phyloP scores from a whole-genome alignment of 2,797 vertebrate genomes.

The Borostomias antarcticus region DNA sequence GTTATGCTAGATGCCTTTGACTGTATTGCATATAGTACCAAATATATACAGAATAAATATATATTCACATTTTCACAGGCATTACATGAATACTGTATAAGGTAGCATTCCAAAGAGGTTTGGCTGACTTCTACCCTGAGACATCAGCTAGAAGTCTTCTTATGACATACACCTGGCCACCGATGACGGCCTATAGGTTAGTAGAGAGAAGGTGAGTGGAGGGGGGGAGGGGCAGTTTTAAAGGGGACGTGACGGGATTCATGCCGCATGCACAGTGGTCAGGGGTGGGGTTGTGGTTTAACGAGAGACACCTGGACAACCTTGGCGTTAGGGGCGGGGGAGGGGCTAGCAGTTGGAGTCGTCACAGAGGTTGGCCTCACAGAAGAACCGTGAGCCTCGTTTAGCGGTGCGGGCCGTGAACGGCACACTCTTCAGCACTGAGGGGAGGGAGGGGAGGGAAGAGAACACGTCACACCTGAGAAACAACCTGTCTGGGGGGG shows the following conservation, averaged over 20 bases:
- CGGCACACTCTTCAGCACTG: slow-evolving; percentile 98
- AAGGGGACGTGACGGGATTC: slow-evolving; percentile 48
- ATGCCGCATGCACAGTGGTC: slow-evolving; percentile 75
- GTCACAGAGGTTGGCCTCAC: slow-evolving; percentile 94
- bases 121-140: slow-evolving; percentile 64
- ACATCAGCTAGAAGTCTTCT: slow-evolving; percentile 52
- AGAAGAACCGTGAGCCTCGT: slow-evolving; percentile 98
- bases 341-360: slow-evolving; percentile 95
- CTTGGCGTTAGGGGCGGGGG: slow-evolving; percentile 73
- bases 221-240: slow-evolving; percentile 11
- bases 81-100: slow-evolving; percentile 18
- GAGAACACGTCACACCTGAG: slow-evolving; percentile 68
- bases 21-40: not conserved
- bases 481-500: slow-evolving; percentile 33
- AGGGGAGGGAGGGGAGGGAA: slow-evolving; percentile 59
- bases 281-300: slow-evolving; percentile 48
- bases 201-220: slow-evolving; percentile 50
- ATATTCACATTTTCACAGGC: slow-evolving; percentile 14
- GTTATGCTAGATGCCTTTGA: not conserved
- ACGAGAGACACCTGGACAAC: slow-evolving; percentile 77
- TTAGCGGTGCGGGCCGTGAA: slow-evolving; percentile 98
- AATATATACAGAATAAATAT: slow-evolving; percentile 38
- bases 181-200: slow-evolving; percentile 65
- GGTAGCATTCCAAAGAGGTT: slow-evolving; percentile 69
- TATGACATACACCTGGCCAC: slow-evolving; percentile 40